Base-by-base conservation (phyloP, 2,113 vertebrate genomes). In the Trinectes maculatus region DNA sequence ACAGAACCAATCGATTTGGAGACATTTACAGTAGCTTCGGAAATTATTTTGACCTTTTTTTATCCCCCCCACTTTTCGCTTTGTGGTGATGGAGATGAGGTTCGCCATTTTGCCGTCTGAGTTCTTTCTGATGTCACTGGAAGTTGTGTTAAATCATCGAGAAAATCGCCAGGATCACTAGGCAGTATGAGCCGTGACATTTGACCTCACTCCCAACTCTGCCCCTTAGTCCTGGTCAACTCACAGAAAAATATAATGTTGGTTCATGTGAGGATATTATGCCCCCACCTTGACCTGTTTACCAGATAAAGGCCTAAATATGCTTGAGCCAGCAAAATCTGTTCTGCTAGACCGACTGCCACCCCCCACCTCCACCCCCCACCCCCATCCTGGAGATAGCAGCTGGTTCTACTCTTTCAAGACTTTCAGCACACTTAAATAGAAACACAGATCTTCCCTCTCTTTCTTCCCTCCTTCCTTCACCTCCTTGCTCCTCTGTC, bases 371-470 rank as follows among this genome's bases (percentile, higher is more conserved):
- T 74, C 48, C n/a, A n/a, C 43, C 63, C 59, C 47, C 54, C 69
- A 61, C 34, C 48, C 58, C 58, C 77, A 4, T 71, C 77, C 80
- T 31, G 61, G 43, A 89, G 89, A 82, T 84, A 87, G 77, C 91
- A 87, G 84, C 82, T 90, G 88, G 82, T 83, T 88, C 78, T 90
- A 87, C 78, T 83, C 87, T 92, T 82, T 85, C 51, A 77, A 82
- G 82, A 78, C 58, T 26, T 72, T 85, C 75, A 78, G 71, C 68
- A 26, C 31, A 47, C 79, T 90, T 82, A 79, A 90, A 80, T 81
- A 82, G 81, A 90, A 86, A 80, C 71, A 71, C 89, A 88, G 81
- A 85, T 84, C 74, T 71, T 70, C 60, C 58, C 65, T 79, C 65
- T 70, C 57, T 66, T 74, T 63, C 70, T 77, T 60, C 68, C 63